Evolutionary conservation across 2,888 invertebrate species (phyloP).

Genomic region (Lobophora halterata): DNA sequence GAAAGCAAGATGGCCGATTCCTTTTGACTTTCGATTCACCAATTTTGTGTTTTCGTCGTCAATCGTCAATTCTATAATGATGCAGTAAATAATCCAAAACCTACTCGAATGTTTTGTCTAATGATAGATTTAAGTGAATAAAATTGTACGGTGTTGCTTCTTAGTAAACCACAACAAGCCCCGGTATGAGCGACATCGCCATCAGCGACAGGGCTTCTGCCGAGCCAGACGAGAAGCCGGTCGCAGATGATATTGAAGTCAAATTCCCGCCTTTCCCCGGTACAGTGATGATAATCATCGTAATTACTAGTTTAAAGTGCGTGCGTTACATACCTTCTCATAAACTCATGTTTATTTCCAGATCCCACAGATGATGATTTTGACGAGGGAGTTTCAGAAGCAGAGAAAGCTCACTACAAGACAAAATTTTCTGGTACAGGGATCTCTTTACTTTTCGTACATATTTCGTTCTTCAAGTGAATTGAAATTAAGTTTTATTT

Average conservation of each 20-base stretch:
- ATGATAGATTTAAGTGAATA: slow-evolving; percentile 3
- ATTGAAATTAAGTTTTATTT: not conserved
- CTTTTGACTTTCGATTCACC: slow-evolving; percentile 14
- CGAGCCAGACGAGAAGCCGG: slow-evolving; percentile 68
- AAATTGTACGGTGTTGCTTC: slow-evolving; percentile 4
- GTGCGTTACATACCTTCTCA: no score
- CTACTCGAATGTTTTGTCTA: no score
- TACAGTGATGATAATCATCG: slow-evolving; percentile 25
- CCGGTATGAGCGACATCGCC: slow-evolving; percentile 57
- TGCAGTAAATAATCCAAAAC: no score
- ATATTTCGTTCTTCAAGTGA: not conserved
- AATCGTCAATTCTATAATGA: slow-evolving; percentile 1
- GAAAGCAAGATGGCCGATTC: slow-evolving; percentile 61
- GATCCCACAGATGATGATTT: slow-evolving; percentile 72
- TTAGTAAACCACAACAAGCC: not conserved
- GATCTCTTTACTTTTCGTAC: no score
- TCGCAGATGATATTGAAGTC: slow-evolving; percentile 45
- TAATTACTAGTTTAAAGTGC: not conserved
- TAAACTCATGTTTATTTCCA: slow-evolving; percentile 39
- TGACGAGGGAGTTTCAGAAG: slow-evolving; percentile 75
- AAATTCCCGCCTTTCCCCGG: slow-evolving; percentile 73
- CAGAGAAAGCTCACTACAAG: slow-evolving; percentile 76
- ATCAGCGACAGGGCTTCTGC: slow-evolving; percentile 47
- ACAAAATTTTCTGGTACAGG: slow-evolving; percentile 74
- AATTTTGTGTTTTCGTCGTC: not conserved